These are phyloP conservation scores for Tenthredo amoena DNA, from an alignment of 2,888 invertebrate genomes.

Conservation along the genomic window DNA sequence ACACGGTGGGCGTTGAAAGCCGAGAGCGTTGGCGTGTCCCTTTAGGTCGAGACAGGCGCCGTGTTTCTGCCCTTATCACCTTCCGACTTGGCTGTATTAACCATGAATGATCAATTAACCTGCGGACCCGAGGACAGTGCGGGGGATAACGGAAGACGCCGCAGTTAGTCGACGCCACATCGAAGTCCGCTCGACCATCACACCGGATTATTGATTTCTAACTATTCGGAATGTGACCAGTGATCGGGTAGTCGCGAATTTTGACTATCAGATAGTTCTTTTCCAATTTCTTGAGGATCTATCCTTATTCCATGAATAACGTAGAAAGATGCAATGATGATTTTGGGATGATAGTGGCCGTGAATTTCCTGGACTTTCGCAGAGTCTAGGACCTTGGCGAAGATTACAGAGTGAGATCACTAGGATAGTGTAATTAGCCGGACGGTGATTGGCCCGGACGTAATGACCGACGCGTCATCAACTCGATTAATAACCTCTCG, in stretches of 20 bases:
- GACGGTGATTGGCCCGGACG: slow-evolving; percentile 49
- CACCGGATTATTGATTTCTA: slow-evolving; percentile 20
- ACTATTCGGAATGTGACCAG: neutral
- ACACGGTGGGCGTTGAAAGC: slow-evolving; percentile 59
- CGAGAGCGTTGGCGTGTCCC: slow-evolving; percentile 60
- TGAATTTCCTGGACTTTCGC: neutral
- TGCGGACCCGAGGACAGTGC: slow-evolving; percentile 66
- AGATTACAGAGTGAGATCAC: slow-evolving; percentile 51
- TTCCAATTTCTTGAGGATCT: neutral
- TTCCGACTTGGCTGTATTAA: slow-evolving; percentile 75
- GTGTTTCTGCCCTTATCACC: slow-evolving; percentile 68
- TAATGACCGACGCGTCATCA: slow-evolving; percentile 50
- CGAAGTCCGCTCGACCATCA: slow-evolving; percentile 13
- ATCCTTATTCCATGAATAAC: neutral
- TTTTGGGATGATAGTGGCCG: neutral
- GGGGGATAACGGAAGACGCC: slow-evolving; percentile 35
- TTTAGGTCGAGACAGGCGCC: slow-evolving; percentile 47
- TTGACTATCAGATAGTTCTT: neutral
- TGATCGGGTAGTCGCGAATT: neutral
- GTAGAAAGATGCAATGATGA: neutral
- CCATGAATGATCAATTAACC: slow-evolving; percentile 78
- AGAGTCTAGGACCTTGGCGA: slow-evolving; percentile 14
- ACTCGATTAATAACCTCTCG: slow-evolving; percentile 51
- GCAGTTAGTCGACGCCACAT: slow-evolving; percentile 35
- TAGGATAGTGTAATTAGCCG: slow-evolving; percentile 49